Evolutionary conservation across 2,113 vertebrate species (phyloP).

Genomic region (Pelecanoides urinatrix): DNA sequence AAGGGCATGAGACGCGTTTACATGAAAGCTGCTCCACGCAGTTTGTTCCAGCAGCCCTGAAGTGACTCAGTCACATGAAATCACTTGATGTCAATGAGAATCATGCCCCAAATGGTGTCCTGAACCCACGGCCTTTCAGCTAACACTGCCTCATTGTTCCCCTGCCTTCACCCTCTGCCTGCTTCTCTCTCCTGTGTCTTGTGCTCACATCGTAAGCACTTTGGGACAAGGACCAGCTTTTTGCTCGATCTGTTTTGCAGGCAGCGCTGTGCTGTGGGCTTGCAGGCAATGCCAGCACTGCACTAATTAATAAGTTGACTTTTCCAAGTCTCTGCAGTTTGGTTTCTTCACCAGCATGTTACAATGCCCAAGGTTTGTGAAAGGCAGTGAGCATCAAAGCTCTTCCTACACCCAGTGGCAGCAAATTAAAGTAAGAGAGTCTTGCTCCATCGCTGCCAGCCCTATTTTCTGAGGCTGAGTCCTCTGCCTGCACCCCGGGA

Average conservation of each 20-base stretch:
- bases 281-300: neutral
- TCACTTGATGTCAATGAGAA: constrained; percentile 28
- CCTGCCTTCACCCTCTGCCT: neutral
- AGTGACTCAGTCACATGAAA: neutral
- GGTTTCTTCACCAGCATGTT: neutral
- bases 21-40: neutral
- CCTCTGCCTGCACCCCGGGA: neutral
- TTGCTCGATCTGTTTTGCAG: neutral
- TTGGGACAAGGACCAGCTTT: constrained; percentile 25
- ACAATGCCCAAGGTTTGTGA: neutral
- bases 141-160: constrained; percentile 42
- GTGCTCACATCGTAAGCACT: neutral
- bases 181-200: neutral
- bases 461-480: neutral
- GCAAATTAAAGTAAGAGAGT: rapidly evolving
- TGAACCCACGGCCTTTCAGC: neutral
- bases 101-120: neutral
- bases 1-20: neutral
- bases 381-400: neutral
- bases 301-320: neutral
- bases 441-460: neutral
- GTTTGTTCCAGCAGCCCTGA: neutral
- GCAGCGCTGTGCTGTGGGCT: neutral
- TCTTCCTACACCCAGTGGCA: neutral
- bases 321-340: neutral